Percentiles rank a stretch among this genome's conserved stretches.
These are phyloP conservation scores for Lagopus muta DNA, from an alignment of 2,113 vertebrate species.

Conservation along the genomic window DNA sequence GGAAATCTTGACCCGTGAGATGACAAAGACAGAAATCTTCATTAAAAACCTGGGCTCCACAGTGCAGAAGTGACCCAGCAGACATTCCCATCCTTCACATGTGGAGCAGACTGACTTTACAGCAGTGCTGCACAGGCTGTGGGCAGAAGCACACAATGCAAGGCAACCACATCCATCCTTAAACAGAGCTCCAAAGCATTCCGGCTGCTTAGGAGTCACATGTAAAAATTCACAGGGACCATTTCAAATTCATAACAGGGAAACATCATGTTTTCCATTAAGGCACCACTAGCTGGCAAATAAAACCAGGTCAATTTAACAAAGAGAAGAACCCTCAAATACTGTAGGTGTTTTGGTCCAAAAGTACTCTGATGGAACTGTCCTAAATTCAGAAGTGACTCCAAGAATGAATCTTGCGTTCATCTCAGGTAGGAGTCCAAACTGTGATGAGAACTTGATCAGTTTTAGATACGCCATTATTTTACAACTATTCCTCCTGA, in stretches of 20 bases:
- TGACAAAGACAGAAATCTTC: neutral
- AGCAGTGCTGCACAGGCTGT: neutral
- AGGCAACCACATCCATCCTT: neutral
- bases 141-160: neutral
- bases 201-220: neutral
- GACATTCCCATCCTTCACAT: rapidly evolving
- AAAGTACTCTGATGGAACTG: neutral
- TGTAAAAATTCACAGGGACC: neutral
- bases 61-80: neutral
- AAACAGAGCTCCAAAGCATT: neutral
- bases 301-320: neutral
- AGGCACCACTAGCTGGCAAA: neutral
- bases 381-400: neutral
- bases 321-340: neutral
- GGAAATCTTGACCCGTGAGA: neutral
- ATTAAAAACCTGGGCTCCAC: neutral
- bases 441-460: neutral
- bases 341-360: neutral
- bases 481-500: neutral
- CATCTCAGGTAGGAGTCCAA: neutral
- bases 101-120: neutral
- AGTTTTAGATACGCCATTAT: neutral
- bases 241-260: neutral
- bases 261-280: neutral
- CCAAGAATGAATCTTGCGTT: neutral